These are phyloP conservation scores for Lepidonotus clava DNA, from an alignment of 2,888 invertebrate genomes.

Conservation along the genomic window DNA sequence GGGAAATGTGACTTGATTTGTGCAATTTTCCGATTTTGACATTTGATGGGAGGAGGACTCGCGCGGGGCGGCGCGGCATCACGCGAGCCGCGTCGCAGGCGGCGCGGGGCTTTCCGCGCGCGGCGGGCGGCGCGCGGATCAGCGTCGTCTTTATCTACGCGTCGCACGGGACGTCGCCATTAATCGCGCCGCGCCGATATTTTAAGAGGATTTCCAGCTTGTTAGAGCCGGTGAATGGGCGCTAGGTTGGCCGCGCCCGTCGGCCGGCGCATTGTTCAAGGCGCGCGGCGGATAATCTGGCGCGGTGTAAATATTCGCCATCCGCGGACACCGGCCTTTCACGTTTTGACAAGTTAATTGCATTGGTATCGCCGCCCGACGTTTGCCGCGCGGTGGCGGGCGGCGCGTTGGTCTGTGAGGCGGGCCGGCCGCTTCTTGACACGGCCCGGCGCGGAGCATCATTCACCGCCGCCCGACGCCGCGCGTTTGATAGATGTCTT, in stretches of 20 bases:
- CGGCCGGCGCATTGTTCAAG: not conserved
- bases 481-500: conserved; percentile 42
- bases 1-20: conserved; percentile 50
- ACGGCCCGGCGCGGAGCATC: not conserved
- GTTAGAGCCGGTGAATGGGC: conserved; percentile 19
- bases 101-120: no score
- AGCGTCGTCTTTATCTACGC: conserved; percentile 22
- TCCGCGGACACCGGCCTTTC: conserved; percentile 40
- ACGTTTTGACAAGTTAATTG: conserved; percentile 56
- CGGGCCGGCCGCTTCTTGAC: conserved; percentile 9
- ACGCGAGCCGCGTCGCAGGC: not conserved
- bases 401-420: not conserved
- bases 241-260: not conserved
- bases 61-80: not conserved
- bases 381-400: not conserved
- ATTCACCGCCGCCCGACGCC: not conserved
- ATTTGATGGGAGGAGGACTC: conserved; percentile 4
- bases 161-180: conserved; percentile 24
- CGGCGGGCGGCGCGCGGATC: no score
- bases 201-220: conserved; percentile 52
- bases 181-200: not conserved
- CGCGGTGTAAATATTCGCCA: conserved; percentile 40
- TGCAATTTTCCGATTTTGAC: conserved; percentile 50
- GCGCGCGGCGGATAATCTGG: conserved; percentile 45
- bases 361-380: not conserved